Percentiles rank a stretch among this genome's conserved stretches.
phyloP scores from a whole-genome alignment of 2,113 vertebrate species.

The Clarias macrocephalus region DNA sequence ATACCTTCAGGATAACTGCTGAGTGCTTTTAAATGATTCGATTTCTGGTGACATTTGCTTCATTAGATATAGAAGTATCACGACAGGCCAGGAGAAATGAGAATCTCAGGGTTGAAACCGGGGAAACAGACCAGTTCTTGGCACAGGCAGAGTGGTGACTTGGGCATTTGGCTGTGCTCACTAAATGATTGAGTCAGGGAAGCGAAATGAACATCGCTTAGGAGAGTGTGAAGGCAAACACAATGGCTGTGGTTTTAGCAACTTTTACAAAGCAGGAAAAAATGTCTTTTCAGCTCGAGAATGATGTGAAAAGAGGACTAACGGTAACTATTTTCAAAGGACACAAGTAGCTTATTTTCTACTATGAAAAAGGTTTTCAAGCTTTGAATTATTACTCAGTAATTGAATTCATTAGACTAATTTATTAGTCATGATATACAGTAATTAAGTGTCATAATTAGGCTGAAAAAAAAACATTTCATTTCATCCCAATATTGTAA shows the following conservation, averaged over 20 bases:
- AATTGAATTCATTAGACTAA: constrained; percentile 2
- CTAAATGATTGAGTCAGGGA: constrained; percentile 23
- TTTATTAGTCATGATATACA: neutral
- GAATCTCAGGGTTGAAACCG: neutral
- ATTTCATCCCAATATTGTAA: neutral
- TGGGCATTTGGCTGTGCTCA: constrained; percentile 12
- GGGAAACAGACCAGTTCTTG: neutral
- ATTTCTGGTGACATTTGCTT: neutral
- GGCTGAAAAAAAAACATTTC: neutral
- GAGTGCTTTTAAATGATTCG: constrained; percentile 38
- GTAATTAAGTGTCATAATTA: neutral
- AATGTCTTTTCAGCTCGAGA: neutral
- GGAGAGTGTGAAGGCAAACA: constrained; percentile 25
- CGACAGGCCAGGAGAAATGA: neutral
- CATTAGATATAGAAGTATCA: constrained; percentile 9
- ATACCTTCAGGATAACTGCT: constrained; percentile 57
- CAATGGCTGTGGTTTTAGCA: neutral
- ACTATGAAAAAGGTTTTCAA: neutral
- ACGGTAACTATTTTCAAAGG: neutral
- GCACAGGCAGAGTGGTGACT: neutral
- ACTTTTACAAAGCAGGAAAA: neutral
- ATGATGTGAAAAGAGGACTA: neutral
- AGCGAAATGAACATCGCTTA: constrained; percentile 24
- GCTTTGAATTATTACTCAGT: neutral
- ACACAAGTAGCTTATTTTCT: neutral